Evolutionary conservation across 2,113 vertebrate genomes (phyloP).

Genomic region (Nematolebias whitei): DNA sequence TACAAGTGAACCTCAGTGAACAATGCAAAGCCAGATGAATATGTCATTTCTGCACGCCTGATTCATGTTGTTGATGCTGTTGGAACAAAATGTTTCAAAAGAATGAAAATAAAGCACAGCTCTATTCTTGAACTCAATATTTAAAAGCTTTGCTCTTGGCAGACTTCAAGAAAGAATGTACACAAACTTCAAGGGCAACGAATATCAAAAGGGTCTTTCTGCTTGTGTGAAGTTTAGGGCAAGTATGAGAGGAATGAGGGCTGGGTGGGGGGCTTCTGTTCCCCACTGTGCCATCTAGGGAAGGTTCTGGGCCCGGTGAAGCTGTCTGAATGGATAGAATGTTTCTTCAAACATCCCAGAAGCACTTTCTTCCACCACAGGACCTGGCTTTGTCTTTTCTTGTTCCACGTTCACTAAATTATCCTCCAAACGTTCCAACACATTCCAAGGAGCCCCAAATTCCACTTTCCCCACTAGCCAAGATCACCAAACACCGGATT

Average conservation of each 20-base stretch:
- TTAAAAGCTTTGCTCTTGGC: slow-evolving; percentile 31
- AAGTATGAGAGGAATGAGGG: slow-evolving; percentile 30
- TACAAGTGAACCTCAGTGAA: no score
- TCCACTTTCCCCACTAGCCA: slow-evolving; percentile 75
- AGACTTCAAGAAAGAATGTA: slow-evolving; percentile 25
- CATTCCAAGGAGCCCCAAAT: slow-evolving; percentile 80
- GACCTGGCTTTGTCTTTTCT: slow-evolving; percentile 83
- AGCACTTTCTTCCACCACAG: slow-evolving; percentile 79
- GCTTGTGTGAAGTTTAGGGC: slow-evolving; percentile 17
- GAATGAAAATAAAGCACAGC: slow-evolving; percentile 6
- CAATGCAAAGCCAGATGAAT: no score
- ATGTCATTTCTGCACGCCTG: background rate
- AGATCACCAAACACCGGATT: slow-evolving; percentile 57
- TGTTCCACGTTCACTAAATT: slow-evolving; percentile 86
- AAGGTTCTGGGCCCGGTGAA: slow-evolving; percentile 67
- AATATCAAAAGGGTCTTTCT: slow-evolving; percentile 23
- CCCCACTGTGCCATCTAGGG: slow-evolving; percentile 71
- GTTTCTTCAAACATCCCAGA: slow-evolving; percentile 79
- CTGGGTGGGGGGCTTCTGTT: slow-evolving; percentile 36
- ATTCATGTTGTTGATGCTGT: background rate
- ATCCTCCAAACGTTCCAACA: slow-evolving; percentile 81
- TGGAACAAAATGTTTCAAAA: background rate
- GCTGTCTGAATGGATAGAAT: slow-evolving; percentile 77
- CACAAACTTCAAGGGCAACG: slow-evolving; percentile 23
- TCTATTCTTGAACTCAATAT: background rate